Evolutionary conservation across 2,888 invertebrate genomes (phyloP).

Genomic region (Hartigia nigra): DNA sequence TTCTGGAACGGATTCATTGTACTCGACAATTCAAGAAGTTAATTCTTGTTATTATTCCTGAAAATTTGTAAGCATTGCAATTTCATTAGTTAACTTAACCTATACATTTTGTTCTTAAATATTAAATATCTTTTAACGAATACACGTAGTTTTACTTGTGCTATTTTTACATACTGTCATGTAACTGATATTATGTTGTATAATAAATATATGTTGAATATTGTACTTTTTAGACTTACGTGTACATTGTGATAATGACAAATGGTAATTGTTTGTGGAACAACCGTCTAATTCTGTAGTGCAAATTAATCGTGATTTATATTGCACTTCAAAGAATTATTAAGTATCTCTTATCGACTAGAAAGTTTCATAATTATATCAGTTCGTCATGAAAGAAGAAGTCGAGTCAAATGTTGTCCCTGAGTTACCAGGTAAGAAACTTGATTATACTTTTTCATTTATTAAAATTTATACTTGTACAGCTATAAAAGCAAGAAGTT

Average conservation of each 20-base stretch:
- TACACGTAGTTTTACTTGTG: background rate
- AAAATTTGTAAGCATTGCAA: background rate
- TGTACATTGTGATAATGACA: background rate
- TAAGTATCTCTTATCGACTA: no score
- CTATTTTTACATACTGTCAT: background rate
- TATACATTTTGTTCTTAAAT: background rate
- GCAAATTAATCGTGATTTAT: background rate
- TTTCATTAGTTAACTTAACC: background rate
- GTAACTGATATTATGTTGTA: background rate
- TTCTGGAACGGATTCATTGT: background rate
- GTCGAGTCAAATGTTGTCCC: slow-evolving; percentile 11
- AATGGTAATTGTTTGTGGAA: background rate
- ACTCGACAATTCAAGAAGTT: background rate
- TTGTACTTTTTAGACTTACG: background rate
- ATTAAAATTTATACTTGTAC: background rate
- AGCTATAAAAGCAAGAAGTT: background rate
- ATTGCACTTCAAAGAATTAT: no score
- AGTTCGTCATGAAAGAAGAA: background rate
- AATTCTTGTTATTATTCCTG: background rate
- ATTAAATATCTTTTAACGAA: background rate
- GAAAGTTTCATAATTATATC: background rate
- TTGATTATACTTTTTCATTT: background rate
- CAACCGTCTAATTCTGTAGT: background rate
- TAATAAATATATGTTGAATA: background rate
- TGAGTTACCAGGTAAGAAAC: slow-evolving; percentile 15